Percentiles rank a stretch among this genome's conserved stretches.
These are phyloP conservation scores for Cantharis rufa DNA, from an alignment of 2,888 invertebrate species.

Conservation along the genomic window DNA sequence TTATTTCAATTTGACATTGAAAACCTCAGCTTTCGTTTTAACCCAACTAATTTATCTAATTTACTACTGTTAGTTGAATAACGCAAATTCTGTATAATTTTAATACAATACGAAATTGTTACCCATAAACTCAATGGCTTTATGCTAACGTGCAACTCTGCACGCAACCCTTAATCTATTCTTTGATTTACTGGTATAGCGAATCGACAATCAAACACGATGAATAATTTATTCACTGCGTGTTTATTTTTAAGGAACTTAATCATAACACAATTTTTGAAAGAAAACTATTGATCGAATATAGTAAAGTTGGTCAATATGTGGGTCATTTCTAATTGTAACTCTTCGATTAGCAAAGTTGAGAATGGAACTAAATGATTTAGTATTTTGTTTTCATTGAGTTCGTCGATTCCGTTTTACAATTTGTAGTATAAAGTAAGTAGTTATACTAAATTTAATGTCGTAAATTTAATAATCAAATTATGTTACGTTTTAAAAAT, in stretches of 20 bases:
- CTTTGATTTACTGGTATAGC: background rate
- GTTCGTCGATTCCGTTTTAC: background rate
- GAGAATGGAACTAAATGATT: background rate
- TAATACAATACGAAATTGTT: background rate
- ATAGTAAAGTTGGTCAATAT: background rate
- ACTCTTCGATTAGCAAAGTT: background rate
- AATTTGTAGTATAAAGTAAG: background rate
- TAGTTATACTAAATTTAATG: background rate
- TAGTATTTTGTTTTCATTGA: background rate
- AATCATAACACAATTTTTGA: background rate
- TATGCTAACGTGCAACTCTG: background rate
- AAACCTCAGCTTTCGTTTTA: background rate
- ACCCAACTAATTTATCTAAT: background rate
- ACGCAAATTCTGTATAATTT: background rate
- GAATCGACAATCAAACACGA: background rate
- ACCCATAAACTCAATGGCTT: background rate
- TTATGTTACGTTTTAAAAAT: background rate
- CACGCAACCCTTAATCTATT: background rate
- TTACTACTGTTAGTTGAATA: background rate
- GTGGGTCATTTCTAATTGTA: background rate
- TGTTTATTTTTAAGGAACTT: background rate
- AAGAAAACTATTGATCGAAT: background rate
- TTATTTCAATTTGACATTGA: background rate
- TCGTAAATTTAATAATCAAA: background rate
- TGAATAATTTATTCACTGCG: background rate